Evolutionary conservation across 2,888 invertebrate genomes (phyloP).

Genomic region (Aleiodes testaceus): DNA sequence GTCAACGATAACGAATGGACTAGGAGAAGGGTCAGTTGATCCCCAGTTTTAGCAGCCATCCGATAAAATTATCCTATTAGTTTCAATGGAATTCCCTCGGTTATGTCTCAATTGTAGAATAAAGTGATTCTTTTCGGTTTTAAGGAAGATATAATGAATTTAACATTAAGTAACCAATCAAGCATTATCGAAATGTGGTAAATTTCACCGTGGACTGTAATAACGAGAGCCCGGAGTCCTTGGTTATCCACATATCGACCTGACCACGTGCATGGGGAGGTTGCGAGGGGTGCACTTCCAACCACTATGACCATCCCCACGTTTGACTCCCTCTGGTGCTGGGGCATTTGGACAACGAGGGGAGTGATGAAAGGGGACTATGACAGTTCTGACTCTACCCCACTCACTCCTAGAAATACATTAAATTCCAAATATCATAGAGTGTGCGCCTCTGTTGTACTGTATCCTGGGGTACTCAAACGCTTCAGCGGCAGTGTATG

Average conservation of each 20-base stretch:
- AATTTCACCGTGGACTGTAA: slow-evolving; percentile 45
- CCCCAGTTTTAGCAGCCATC: slow-evolving; percentile 10
- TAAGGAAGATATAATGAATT: neutral
- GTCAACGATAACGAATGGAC: slow-evolving; percentile 25
- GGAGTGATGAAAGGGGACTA: slow-evolving; percentile 49
- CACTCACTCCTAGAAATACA: slow-evolving; percentile 57
- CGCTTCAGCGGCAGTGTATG: slow-evolving; percentile 36
- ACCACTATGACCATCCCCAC: slow-evolving; percentile 45
- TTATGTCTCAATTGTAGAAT: neutral
- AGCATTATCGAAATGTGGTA: slow-evolving; percentile 33
- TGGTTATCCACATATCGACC: slow-evolving; percentile 62
- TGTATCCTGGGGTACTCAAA: slow-evolving; percentile 33
- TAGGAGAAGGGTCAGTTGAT: slow-evolving; percentile 8
- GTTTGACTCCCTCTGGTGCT: slow-evolving; percentile 11
- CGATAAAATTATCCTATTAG: slow-evolving; percentile 39
- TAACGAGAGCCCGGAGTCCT: slow-evolving; percentile 42
- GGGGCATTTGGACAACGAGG: slow-evolving; percentile 54
- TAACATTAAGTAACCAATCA: slow-evolving; percentile 3
- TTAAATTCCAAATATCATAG: slow-evolving; percentile 59
- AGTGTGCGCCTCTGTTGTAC: neutral
- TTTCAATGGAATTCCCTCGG: slow-evolving; percentile 21
- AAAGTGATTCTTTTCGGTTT: neutral
- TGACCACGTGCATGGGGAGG: slow-evolving; percentile 57
- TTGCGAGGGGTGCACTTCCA: slow-evolving; percentile 58
- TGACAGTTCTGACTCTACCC: slow-evolving; percentile 56